Base-by-base conservation (phyloP, 2,113 vertebrate species). In the Brachypodius melanocephalos region DNA sequence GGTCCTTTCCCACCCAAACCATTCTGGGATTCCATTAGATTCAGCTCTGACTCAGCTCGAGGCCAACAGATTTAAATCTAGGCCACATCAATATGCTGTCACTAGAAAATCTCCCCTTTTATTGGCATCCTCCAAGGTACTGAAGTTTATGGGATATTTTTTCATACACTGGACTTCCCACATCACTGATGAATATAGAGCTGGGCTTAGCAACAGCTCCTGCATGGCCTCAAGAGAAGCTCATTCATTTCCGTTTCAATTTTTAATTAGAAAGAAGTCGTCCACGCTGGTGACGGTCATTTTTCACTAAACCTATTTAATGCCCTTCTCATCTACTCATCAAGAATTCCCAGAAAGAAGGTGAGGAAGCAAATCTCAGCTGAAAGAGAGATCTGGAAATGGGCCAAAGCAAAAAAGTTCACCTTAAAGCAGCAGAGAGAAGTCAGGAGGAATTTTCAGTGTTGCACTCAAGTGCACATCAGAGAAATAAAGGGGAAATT, bases 201-300 rank as follows among this genome's bases (percentile, higher is more conserved):
- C 62, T 49, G 54, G 42, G 78, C 55, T 80, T 61, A 62, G 43
- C 15, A 4, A 4, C 6, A 26, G 40, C 81, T 80, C 82, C 34
- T 65, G n/a, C 54, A 34, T 1, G 2, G 88, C 94, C 90, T 69
- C 88, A 24, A 15, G 85, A 92, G 94, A 54, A 88, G 59, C 68
- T 81, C 74, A 49, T 77, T 96, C 68, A 92, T 94, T 96, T 94
- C 92, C 12, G 1, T 55, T 89, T 92, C 86, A 84, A 74, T 83
- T 89, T 96, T 96, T 95, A 94, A 96, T 95, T 93, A 96, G 83
- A 90, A 55, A 42, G 74, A 84, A 95, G 94, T 83, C 89, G 89
- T 82, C 69, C 54, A 11, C 7, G 1, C 8, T 5, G 19, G 62
- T 31, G 89, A 88, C 1, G 16, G 89, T 77, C 93, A 83, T 89